Conservation (phyloP, 2,888 invertebrate species). For the Epirrita christyi region DNA sequence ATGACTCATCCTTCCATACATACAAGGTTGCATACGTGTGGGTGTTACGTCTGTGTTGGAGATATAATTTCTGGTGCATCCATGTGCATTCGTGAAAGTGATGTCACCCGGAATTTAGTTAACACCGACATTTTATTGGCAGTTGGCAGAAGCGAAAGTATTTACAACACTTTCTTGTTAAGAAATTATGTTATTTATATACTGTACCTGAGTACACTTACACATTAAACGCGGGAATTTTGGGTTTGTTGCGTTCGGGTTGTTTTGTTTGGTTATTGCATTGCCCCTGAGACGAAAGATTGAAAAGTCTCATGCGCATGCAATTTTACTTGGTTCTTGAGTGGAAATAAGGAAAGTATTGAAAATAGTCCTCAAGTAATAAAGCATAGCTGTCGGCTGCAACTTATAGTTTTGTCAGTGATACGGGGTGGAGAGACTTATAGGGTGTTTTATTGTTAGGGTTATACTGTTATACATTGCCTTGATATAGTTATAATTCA, state of each 20-base stretch:
- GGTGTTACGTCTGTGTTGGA: slow-evolving; percentile 49
- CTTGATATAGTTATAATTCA: slow-evolving; percentile 18
- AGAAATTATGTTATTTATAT: neutral
- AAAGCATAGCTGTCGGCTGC: neutral
- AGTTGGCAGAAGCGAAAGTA: slow-evolving; percentile 20
- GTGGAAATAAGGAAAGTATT: neutral
- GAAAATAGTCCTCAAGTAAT: slow-evolving; percentile 4
- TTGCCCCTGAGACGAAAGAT: too few relatives aligned
- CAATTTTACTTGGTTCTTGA: too few relatives aligned
- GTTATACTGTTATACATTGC: neutral
- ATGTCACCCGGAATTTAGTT: slow-evolving; percentile 45
- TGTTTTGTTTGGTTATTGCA: too few relatives aligned
- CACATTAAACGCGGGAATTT: too few relatives aligned
- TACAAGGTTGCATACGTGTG: slow-evolving; percentile 45
- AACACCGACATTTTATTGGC: slow-evolving; percentile 14
- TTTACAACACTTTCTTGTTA: slow-evolving; percentile 19
- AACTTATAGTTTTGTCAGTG: slow-evolving; percentile 6
- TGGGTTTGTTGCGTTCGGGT: too few relatives aligned
- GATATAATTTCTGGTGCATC: slow-evolving; percentile 48
- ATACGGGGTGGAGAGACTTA: slow-evolving; percentile 6
- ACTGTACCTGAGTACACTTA: neutral
- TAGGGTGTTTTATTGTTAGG: slow-evolving; percentile 5
- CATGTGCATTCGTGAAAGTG: slow-evolving; percentile 46
- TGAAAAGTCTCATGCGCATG: too few relatives aligned
- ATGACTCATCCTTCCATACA: slow-evolving; percentile 57